These are phyloP conservation scores for Busseola fusca DNA, from an alignment of 2,888 invertebrate genomes.

Conservation along the genomic window DNA sequence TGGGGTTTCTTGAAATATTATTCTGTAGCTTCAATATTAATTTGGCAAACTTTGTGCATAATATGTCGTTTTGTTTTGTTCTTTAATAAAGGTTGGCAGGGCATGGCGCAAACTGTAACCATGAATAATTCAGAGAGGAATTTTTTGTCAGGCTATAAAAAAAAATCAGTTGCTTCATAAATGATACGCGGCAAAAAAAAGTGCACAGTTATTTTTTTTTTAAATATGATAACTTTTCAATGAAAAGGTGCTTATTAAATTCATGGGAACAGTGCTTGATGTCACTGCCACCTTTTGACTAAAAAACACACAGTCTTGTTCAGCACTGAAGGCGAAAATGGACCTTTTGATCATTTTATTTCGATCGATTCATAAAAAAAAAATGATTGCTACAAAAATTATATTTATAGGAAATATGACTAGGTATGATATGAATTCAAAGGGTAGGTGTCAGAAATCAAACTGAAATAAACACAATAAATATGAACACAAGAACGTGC, in stretches of 20 bases:
- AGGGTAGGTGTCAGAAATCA: not conserved
- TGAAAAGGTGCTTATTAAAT: not conserved
- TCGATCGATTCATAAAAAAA: not conserved
- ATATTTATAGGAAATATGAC: not conserved
- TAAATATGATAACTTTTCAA: not conserved
- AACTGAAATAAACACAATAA: not conserved
- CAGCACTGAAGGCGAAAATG: not conserved
- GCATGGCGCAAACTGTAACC: no score
- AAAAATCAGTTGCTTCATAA: no score
- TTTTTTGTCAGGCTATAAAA: no score
- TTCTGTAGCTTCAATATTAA: not conserved
- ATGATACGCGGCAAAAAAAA: no score
- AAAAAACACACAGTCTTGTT: not conserved
- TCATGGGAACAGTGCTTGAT: not conserved
- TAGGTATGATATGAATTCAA: not conserved
- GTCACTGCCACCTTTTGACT: not conserved
- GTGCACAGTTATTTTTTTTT: no score
- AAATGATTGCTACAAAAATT: not conserved
- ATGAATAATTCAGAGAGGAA: not conserved
- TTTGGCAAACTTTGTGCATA: not conserved
- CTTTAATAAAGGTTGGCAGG: not conserved
- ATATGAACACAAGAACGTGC: not conserved
- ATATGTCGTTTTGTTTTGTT: not conserved
- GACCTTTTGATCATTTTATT: no score
- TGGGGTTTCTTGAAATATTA: constrained; percentile 5